Percentiles rank a stretch among this genome's conserved stretches.
phyloP scores from a whole-genome alignment of 2,888 invertebrate species.

The Cecidostiba fungosa region DNA sequence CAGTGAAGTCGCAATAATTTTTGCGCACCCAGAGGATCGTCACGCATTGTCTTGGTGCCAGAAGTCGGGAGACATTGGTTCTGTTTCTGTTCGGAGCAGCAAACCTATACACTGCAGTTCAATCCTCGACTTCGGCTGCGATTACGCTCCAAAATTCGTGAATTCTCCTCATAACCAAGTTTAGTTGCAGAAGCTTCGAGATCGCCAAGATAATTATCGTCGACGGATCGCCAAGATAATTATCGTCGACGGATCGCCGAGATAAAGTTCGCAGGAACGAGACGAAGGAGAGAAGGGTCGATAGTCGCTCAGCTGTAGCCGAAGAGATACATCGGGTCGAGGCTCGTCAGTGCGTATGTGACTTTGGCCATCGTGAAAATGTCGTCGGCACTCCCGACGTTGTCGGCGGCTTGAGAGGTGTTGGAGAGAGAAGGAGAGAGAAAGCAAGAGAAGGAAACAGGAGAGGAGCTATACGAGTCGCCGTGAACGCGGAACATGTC shows the following conservation, averaged over 20 bases:
- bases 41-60: not conserved
- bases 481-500: constrained; percentile 69
- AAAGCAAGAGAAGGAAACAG: constrained; percentile 12
- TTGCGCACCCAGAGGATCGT: not conserved
- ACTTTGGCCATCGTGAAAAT: constrained; percentile 69
- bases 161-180: not conserved
- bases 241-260: too few species aligned
- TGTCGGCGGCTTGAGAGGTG: constrained; percentile 29
- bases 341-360: constrained; percentile 67
- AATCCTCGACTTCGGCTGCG: not conserved
- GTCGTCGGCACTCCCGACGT: constrained; percentile 66
- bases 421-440: constrained; percentile 22
- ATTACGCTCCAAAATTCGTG: not conserved
- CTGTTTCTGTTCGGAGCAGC: not conserved
- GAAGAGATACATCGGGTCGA: not conserved
- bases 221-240: not conserved
- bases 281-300: not conserved
- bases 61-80: too few species aligned
- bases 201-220: not conserved
- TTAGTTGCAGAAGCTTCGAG: not conserved
- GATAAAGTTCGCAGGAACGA: not conserved
- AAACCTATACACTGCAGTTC: not conserved
- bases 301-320: not conserved
- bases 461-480: constrained; percentile 23
- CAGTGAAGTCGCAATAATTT: not conserved